Percentiles rank a stretch among this genome's conserved stretches.
phyloP scores from a whole-genome alignment of 2,888 invertebrate species.

The Thymelicus lineola region DNA sequence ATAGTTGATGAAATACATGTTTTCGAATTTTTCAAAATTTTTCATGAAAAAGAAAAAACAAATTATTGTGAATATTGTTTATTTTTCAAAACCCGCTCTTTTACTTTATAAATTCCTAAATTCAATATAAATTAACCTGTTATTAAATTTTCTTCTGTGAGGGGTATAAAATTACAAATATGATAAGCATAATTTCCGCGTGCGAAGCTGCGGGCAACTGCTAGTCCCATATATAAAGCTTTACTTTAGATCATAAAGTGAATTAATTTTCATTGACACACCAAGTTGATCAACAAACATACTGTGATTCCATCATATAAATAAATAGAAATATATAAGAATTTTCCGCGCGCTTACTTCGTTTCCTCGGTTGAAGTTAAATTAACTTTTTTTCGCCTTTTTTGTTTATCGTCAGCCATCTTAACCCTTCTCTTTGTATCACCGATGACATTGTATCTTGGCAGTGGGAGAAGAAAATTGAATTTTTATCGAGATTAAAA shows the following conservation, averaged over 20 bases:
- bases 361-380: slow-evolving; percentile 78
- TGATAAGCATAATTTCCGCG: too few species aligned
- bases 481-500: slow-evolving; percentile 82
- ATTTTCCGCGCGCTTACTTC: slow-evolving; percentile 64
- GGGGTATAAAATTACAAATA: too few species aligned
- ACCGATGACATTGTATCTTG: slow-evolving; percentile 72
- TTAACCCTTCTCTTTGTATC: slow-evolving; percentile 76
- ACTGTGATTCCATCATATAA: slow-evolving; percentile 47
- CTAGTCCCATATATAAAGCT: too few species aligned
- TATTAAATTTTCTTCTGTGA: too few species aligned
- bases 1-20: too few species aligned
- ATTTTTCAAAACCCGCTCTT: too few species aligned
- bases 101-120: too few species aligned
- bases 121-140: too few species aligned
- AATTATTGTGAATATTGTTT: too few species aligned
- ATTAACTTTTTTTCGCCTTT: slow-evolving; percentile 76
- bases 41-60: too few species aligned
- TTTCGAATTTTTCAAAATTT: too few species aligned
- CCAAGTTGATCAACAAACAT: slow-evolving; percentile 47
- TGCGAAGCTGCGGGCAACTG: too few species aligned
- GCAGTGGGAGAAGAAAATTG: slow-evolving; percentile 75
- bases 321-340: slow-evolving; percentile 55
- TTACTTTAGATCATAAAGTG: background rate
- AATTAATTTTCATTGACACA: slow-evolving; percentile 19
- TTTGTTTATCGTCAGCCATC: slow-evolving; percentile 80